Conservation (phyloP, 2,113 vertebrate species). For the Ochotona curzoniae region DNA sequence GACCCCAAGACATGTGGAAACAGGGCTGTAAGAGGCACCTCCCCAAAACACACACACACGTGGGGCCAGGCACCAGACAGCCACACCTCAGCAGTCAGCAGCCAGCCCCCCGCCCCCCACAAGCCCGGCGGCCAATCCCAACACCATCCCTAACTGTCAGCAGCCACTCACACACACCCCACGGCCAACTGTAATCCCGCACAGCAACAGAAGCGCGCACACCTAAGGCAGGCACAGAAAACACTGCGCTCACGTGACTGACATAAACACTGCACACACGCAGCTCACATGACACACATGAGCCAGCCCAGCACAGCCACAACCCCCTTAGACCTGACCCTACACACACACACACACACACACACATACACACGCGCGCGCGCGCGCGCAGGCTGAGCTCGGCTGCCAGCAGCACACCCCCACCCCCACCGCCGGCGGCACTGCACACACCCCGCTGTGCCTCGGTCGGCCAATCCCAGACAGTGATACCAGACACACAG, state of each 20-base stretch:
- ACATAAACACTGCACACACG: conserved; percentile 81
- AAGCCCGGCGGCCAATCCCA: conserved; percentile 1
- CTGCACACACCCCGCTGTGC: conserved; percentile 23
- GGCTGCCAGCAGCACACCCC: conserved; percentile 40
- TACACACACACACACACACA: background rate
- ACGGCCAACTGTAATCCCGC: conserved; percentile 53
- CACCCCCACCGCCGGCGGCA: too few species aligned
- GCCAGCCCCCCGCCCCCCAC: background rate
- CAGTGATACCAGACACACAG: conserved; percentile 27
- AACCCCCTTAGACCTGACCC: conserved; percentile 74
- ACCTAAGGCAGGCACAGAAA: conserved; percentile 66
- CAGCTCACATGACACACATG: conserved; percentile 79
- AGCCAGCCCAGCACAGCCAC: conserved; percentile 68
- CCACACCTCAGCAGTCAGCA: background rate
- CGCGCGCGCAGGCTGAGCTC: background rate
- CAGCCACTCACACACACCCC: background rate
- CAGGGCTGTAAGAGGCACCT: background rate
- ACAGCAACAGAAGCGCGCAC: conserved; percentile 51
- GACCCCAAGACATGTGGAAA: background rate
- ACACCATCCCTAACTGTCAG: conserved; percentile 59
- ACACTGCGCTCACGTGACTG: conserved; percentile 80
- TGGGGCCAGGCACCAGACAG: background rate
- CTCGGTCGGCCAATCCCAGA: conserved; percentile 3
- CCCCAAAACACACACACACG: too few species aligned
- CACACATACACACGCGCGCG: background rate